These are phyloP conservation scores for Pelobates fuscus DNA, from an alignment of 2,113 vertebrate genomes.

Conservation along the genomic window DNA sequence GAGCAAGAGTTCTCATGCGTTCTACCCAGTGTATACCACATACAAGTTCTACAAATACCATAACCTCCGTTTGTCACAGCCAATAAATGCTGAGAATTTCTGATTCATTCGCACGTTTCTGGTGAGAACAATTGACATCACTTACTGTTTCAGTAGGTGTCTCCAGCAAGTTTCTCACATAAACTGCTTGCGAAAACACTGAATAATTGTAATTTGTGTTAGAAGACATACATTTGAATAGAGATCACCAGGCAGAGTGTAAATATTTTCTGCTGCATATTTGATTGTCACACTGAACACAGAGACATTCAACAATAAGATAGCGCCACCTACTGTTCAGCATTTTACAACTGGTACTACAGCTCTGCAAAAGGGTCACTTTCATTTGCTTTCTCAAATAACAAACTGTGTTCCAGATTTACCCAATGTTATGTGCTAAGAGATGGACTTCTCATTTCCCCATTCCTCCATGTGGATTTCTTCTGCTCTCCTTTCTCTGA, in stretches of 20 bases:
- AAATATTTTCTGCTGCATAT: constrained; percentile 9
- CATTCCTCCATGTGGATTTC: too few species aligned
- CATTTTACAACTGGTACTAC: not conserved
- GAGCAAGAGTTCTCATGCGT: not conserved
- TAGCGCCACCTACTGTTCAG: constrained; percentile 26
- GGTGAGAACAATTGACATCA: constrained; percentile 39
- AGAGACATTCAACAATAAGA: constrained; percentile 6
- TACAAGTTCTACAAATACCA: too few species aligned
- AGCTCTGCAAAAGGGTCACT: too few species aligned
- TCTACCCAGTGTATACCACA: too few species aligned
- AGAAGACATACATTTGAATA: constrained; percentile 18
- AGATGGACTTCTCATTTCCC: too few species aligned
- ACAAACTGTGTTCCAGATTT: too few species aligned
- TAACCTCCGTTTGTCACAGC: not conserved
- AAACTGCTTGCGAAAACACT: constrained; percentile 23
- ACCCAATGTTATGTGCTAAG: too few species aligned
- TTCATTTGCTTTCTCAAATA: too few species aligned
- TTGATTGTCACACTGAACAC: too few species aligned
- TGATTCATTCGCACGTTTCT: constrained; percentile 39
- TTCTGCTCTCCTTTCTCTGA: too few species aligned
- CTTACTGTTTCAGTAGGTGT: constrained; percentile 35
- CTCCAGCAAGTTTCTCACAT: constrained; percentile 36
- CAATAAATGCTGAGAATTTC: constrained; percentile 31
- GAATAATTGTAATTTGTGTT: constrained; percentile 28
- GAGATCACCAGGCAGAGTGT: constrained; percentile 8